phyloP scores from a whole-genome alignment of 2,797 vertebrate genomes.

The Cossypha niveicapilla region DNA sequence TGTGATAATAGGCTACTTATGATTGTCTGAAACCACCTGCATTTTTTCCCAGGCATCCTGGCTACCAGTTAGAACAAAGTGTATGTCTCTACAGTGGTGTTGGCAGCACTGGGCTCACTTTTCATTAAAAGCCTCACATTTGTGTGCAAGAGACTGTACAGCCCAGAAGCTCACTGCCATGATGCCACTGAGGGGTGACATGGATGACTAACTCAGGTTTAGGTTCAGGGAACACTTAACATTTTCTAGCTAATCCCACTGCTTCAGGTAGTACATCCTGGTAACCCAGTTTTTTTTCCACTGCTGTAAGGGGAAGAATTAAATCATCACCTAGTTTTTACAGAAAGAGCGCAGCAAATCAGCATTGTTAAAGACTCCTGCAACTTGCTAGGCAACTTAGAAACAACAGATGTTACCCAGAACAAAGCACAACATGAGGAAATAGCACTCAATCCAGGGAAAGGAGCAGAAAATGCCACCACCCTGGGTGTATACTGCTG shows the following conservation, averaged over 20 bases:
- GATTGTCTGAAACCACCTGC: constrained; percentile 24
- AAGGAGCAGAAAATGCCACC: not conserved
- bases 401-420: not conserved
- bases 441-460: not conserved
- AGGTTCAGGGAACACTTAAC: not conserved
- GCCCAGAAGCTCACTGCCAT: not conserved
- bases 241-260: not conserved
- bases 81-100: not conserved
- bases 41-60: constrained; percentile 25
- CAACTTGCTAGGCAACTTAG: not conserved
- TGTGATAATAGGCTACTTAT: not conserved
- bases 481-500: not conserved
- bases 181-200: not conserved
- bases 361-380: not conserved
- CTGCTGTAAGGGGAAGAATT: not conserved
- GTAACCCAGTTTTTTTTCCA: not conserved
- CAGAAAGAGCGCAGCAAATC: not conserved
- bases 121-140: not conserved
- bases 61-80: not conserved
- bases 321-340: not conserved
- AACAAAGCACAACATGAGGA: not conserved
- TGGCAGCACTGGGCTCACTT: not conserved
- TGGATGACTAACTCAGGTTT: not conserved
- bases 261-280: not conserved
- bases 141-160: not conserved